Conservation (phyloP, 2,113 vertebrate species). For the Chionodraco myersi region DNA sequence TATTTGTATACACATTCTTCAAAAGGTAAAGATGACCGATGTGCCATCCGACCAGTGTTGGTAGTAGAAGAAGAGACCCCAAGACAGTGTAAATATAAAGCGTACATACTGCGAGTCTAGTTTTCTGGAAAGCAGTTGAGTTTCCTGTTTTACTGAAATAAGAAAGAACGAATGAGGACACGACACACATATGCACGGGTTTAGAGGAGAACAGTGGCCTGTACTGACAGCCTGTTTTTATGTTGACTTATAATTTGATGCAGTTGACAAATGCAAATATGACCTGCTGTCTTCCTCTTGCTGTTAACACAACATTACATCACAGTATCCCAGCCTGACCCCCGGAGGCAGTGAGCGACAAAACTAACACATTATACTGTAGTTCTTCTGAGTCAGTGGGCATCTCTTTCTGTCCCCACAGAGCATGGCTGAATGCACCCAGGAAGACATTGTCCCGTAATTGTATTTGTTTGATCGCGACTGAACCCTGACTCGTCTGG, state of each 20-base stretch:
- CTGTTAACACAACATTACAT: constrained; percentile 59
- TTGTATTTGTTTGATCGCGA: constrained; percentile 68
- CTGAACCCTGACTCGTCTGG: constrained; percentile 63
- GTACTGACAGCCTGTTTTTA: constrained; percentile 24
- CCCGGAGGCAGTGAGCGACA: constrained; percentile 27
- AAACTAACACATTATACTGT: constrained; percentile 34
- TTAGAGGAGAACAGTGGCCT: constrained; percentile 11
- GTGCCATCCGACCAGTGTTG: constrained; percentile 78
- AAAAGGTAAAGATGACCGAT: constrained; percentile 64
- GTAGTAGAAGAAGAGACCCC: constrained; percentile 52
- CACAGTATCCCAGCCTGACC: constrained; percentile 47
- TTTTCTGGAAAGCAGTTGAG: constrained; percentile 50
- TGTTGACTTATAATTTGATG: constrained; percentile 49
- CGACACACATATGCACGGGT: constrained; percentile 12
- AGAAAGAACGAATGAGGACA: constrained; percentile 38
- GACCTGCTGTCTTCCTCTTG: constrained; percentile 47
- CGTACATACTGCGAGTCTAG: constrained; percentile 28
- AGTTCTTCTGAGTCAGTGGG: constrained; percentile 69
- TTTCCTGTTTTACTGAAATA: constrained; percentile 59
- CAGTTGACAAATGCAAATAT: constrained; percentile 46
- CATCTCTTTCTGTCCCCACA: constrained; percentile 51
- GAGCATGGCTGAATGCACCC: constrained; percentile 52
- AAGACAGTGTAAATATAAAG: constrained; percentile 45
- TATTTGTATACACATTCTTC: constrained; percentile 73
- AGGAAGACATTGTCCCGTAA: constrained; percentile 50